Base-by-base conservation (phyloP, 2,113 vertebrate genomes). In the Artemisiospiza belli region DNA sequence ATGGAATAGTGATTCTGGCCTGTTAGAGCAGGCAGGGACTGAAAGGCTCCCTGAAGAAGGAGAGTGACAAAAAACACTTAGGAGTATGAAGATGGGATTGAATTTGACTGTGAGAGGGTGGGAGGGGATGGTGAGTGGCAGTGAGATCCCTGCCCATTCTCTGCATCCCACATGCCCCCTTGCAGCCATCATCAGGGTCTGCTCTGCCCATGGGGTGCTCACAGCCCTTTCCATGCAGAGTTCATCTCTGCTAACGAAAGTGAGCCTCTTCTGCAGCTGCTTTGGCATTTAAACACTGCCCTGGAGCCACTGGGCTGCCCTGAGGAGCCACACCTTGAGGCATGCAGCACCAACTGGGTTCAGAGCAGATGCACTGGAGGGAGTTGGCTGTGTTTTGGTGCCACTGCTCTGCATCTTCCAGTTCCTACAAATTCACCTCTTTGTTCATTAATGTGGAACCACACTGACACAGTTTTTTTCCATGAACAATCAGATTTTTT, bases 101-200 rank as follows among this genome's bases (percentile, higher is more conserved):
- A 13, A 51, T 79, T 59, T 88, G 75, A 37, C 33, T 43, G 30
- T 44, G 79, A 72, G 52, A 92, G n/a, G 19, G 12, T 78, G 52
- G 9, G n/a, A 94, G 13, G 33, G 11, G 37, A 44, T 28, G 22
- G 25, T 3, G 6, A 83, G 33, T 13, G 28, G 18, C 79, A 75
- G 10, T 27, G 79, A 76, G 43, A 28, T 55, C 54, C n/a, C 39
- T 70, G 66, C 25, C 61, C 52, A 24, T 35, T 39, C 43, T 55
- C 35, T 43, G 35, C 4, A 1, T 28, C 37, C 76, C 62, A 37
- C 28, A 8, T 15, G 15, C 1, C 21, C 58, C 30, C 63, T 61
- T 49, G 24, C 39, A 61, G 24, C 9, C 6, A 2, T 14, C 0
- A 0, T 37, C 63, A 47, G 33, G 66, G 33, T 22, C 52, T 37